Base-by-base conservation (phyloP, 2,797 vertebrate species). In the Mormyrus hasselquistii region DNA sequence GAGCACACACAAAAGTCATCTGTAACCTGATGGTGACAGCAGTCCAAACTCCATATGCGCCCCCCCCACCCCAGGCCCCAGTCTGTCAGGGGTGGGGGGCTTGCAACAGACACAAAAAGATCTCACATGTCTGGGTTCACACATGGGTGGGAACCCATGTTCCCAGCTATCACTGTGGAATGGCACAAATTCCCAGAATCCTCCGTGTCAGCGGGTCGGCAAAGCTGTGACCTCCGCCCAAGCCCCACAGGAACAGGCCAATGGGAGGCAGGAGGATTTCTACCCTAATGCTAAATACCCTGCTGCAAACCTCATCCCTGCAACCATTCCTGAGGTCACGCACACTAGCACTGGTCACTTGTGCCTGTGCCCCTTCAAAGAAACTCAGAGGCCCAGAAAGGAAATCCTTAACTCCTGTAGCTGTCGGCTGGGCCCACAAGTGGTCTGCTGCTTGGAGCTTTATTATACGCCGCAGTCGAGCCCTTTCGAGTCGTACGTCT, bases 391-490 rank as follows among this genome's bases (percentile, higher is more conserved):
- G 34, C 34, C 6, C 38, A 6, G 29, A 44, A 14, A 41, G 73
- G 38, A 6, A 2, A n/a, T 79, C 73, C 14, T 44, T 41, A 41
- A 44, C 14, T 19, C 16, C 16, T 8, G 38, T 4, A 7, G 2
- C 34, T 9, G 73, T 79, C 19, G 16, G 0, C 29, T 73, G 29
- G 65, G 65, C 38, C 29, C 89, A 93, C 89, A 93, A 91, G 90
- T 93, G 91, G 89, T 89, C 52, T 76, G 25, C 19, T 69, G 41
- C 4, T 7, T 57, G 89, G 83, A 29, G 53, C 84, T 92, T 91
- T 86, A 90, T 90, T 41, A 91, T 89, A 87, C 89, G 87, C 73
- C 3, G 16, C 73, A 3, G 73, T 9, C 4, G 29, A 16, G 65
- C 65, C 65, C 65, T 73, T 16, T 73, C 65, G 12, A 44, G 41